Base-by-base conservation (phyloP, 2,888 invertebrate species). In the Lepetodrilus schrolli region DNA sequence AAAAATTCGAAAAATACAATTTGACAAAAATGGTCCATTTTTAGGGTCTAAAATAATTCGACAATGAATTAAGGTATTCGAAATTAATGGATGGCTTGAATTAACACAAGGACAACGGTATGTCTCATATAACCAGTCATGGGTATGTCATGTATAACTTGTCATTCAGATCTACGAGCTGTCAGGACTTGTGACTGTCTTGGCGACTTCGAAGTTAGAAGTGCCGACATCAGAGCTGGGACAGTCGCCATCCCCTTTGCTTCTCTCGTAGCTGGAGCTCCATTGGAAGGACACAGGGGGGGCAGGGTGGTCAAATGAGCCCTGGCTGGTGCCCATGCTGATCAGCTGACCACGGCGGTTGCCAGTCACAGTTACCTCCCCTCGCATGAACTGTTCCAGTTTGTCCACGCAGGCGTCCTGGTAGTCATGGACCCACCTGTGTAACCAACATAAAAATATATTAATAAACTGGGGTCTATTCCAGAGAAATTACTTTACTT, bases 351-450 rank as follows among this genome's bases (percentile, higher is more conserved):
- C 68, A 8, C 58, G 58, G 13, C 34, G 26, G 58, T 26, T 30
- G 58, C 26, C 5, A 17, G 58, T 58, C 20, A 21, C 21, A 26
- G 26, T 68, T 7, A 68, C 43, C 65, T 88, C 86, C 17, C 88
- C 89, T 48, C 84, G 82, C 1, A 98, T 95, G 93, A 98, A 98
- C 94, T 96, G 94, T 93, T 98, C 98, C 84, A 99, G 93, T 93
- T 99, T 99, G 92, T 98, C 98, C 90, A 99, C 97, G 92, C 99
- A 99, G 1, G 99, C 99, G 88, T 99, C 98, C 91, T 99, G 98
- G 91, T 99, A 99, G 91, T 99, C 98, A 90, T 99, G 98, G 88
- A 98, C 98, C 99, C 99, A 99, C 86, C 93, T 89, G 78, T n/a
- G n/a, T n/a, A n/a, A n/a, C n/a, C n/a, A n/a, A n/a, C n/a, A n/a